Evolutionary conservation across 1,140 invertebrate genomes (phyloP), one percentile per base, ranked within the genome.

Genomic region (Periplaneta americana): DNA sequence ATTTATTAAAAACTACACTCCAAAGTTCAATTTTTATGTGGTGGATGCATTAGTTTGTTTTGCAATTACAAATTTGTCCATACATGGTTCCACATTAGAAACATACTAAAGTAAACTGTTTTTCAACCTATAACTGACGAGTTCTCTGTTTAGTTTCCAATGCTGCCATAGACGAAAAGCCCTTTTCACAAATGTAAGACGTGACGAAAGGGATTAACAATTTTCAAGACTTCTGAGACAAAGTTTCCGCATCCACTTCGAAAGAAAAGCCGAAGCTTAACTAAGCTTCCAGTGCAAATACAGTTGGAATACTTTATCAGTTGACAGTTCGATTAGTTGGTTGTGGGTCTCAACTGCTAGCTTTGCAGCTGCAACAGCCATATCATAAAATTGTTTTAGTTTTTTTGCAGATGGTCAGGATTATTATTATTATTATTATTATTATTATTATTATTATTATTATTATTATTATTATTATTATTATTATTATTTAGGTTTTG

Each of bases 21-120:
- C n/a, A n/a, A n/a, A n/a, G n/a, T n/a, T n/a, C n/a, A n/a, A n/a
- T n/a, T n/a, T n/a, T n/a, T n/a, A 78, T 78, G 76, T 2, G 76
- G n/a, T 78, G 76, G 76, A 2, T 8, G 13, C 33, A 78, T 78
- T 34, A n/a, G n/a, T n/a, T n/a, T 78, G 76, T 78, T 78, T 78
- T 78, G 33, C 28, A 78, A 17, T 8, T 78, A 78, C 33, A 13
- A 10, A 15, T 78, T 1, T 78, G 32, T 78, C 76, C 4, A 10
- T 78, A 10, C 13, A 8, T 78, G 76, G 76, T 34, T 78, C 28
- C 15, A 78, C n/a, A n/a, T 78, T 78, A 78, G 76, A 78, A 34
- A 78, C 76, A 78, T 22, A 78, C 76, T 34, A 4, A 78, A 78
- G 4, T 34, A 78, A 10, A 78, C 35, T 78, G 76, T 78, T 34